Conservation (phyloP, 2,113 vertebrate genomes). For the Oxyura jamaicensis region DNA sequence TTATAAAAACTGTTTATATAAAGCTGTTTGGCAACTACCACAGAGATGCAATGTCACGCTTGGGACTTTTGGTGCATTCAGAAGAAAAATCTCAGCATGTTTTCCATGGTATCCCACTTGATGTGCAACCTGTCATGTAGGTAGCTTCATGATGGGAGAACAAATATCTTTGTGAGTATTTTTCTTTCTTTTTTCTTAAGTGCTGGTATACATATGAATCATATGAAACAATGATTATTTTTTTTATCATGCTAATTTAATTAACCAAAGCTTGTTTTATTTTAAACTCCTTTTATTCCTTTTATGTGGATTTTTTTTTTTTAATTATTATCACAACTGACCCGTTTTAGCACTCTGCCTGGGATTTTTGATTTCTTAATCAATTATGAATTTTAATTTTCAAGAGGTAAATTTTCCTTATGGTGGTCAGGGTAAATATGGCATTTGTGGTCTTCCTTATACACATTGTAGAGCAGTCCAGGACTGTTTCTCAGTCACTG, state of each 20-base stretch:
- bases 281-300: background rate
- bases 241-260: background rate
- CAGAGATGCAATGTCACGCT: background rate
- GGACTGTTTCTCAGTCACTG: background rate
- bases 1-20: slow-evolving; percentile 50
- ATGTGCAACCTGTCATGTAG: background rate
- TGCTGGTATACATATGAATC: background rate
- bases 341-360: background rate
- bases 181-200: background rate
- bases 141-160: background rate
- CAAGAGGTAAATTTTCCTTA: background rate
- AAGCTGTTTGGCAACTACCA: slow-evolving; percentile 6
- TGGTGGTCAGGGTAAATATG: background rate
- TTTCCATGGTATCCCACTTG: background rate
- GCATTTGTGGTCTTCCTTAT: background rate
- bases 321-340: background rate
- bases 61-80: background rate
- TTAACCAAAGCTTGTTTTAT: background rate
- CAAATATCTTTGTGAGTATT: background rate
- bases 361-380: background rate
- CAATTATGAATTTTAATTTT: background rate
- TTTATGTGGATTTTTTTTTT: background rate
- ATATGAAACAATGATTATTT: background rate
- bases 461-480: background rate
- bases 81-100: background rate